Evolutionary conservation across 2,113 vertebrate species (phyloP).

Genomic region (Hylia prasina): DNA sequence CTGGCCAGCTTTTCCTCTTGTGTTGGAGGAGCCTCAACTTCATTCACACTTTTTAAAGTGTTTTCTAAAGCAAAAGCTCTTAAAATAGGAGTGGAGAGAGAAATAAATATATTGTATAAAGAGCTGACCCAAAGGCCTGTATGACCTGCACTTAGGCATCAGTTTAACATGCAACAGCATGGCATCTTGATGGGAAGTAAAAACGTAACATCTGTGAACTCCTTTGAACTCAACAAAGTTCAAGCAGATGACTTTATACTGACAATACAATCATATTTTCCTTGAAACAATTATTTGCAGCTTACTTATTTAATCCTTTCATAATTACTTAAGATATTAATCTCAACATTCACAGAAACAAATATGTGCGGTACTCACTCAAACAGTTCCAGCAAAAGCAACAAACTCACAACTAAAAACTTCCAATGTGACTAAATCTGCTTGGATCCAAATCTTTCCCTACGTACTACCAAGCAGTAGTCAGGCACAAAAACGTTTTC

Average conservation of each 20-base stretch:
- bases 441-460: background rate
- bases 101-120: background rate
- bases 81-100: background rate
- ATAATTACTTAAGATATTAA: background rate
- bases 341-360: background rate
- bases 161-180: background rate
- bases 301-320: slow-evolving; percentile 36
- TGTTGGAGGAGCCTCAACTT: background rate
- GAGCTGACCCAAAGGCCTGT: background rate
- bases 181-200: background rate
- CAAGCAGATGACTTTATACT: background rate
- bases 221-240: background rate
- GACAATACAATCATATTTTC: background rate
- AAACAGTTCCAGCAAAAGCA: background rate
- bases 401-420: background rate
- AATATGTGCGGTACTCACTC: background rate
- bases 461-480: background rate
- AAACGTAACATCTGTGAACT: background rate
- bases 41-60: background rate
- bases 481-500: background rate
- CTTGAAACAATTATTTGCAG: slow-evolving; percentile 24
- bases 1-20: background rate
- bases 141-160: background rate
- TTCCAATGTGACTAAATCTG: background rate
- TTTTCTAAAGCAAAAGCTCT: background rate